Evolutionary conservation across 2,888 invertebrate species (phyloP).

Genomic region (Callimorpha dominula): DNA sequence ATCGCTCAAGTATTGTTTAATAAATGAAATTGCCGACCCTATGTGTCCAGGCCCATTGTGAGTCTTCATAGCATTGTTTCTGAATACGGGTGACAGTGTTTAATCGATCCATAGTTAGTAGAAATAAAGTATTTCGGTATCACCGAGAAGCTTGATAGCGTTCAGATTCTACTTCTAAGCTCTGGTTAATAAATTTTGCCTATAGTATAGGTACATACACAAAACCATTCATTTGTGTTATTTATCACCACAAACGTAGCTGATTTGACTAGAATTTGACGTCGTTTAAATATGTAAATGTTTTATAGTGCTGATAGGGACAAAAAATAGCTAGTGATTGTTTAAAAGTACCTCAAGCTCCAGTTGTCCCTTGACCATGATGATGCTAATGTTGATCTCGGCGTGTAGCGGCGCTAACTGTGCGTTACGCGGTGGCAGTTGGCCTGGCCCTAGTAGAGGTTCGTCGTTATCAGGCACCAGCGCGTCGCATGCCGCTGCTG

Average conservation of each 20-base stretch:
- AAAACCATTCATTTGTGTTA: not conserved
- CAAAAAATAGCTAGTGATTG: not conserved
- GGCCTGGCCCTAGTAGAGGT: constrained; percentile 92
- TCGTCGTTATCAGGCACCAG: constrained; percentile 78
- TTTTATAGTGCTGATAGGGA: not conserved
- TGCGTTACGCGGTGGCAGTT: constrained; percentile 92
- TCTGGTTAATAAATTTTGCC: not conserved
- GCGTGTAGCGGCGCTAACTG: constrained; percentile 90
- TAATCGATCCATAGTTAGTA: not conserved
- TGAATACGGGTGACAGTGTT: too few species aligned
- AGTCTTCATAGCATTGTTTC: too few species aligned
- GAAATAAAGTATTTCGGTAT: not conserved
- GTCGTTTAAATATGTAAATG: not conserved
- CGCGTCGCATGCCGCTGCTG: constrained; percentile 75
- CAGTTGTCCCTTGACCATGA: constrained; percentile 96
- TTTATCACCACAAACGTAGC: not conserved
- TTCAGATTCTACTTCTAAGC: not conserved
- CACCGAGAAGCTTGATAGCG: not conserved
- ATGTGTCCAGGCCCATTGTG: too few species aligned
- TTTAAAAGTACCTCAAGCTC: constrained; percentile 90
- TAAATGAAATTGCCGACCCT: too few species aligned
- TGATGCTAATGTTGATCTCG: constrained; percentile 94
- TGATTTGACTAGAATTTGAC: not conserved
- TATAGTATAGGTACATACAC: not conserved
- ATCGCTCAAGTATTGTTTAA: too few species aligned